Evolutionary conservation across 2,113 vertebrate species (phyloP).

Genomic region (Zosterops japonicus): DNA sequence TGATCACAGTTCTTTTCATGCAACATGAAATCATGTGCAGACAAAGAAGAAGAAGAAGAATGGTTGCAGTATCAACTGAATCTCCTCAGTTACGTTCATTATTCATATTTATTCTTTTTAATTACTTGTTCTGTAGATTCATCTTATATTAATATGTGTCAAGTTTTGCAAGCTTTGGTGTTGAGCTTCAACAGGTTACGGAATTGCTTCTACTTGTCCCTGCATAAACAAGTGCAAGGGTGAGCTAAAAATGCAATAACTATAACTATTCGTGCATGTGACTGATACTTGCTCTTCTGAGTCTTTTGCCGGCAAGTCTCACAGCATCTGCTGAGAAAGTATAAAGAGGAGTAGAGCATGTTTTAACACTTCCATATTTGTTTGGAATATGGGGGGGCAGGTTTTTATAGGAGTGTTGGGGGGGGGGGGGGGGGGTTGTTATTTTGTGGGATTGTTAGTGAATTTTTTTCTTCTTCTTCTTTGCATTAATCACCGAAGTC

Average conservation of each 20-base stretch:
- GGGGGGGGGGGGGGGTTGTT: not conserved
- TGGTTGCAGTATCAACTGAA: not conserved
- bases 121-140: not conserved
- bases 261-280: not conserved
- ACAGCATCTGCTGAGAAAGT: not conserved
- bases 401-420: not conserved
- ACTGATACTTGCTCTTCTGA: not conserved
- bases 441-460: not conserved
- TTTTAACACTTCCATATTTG: not conserved
- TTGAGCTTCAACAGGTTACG: not conserved
- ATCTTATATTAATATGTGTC: not conserved
- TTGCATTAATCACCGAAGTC: not conserved
- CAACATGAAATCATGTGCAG: not conserved
- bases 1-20: not conserved
- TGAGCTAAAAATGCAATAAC: not conserved
- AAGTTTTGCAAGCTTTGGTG: not conserved
- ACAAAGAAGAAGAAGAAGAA: not conserved
- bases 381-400: not conserved
- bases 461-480: accelerated
- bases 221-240: not conserved
- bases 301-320: not conserved
- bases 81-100: not conserved
- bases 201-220: not conserved
- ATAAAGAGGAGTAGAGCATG: not conserved
- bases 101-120: not conserved